A percentile compares a stretch with the other conserved stretches of the same genome.
phyloP scores from a whole-genome alignment of 2,797 vertebrate genomes.

The Toxotes lorentzi region DNA sequence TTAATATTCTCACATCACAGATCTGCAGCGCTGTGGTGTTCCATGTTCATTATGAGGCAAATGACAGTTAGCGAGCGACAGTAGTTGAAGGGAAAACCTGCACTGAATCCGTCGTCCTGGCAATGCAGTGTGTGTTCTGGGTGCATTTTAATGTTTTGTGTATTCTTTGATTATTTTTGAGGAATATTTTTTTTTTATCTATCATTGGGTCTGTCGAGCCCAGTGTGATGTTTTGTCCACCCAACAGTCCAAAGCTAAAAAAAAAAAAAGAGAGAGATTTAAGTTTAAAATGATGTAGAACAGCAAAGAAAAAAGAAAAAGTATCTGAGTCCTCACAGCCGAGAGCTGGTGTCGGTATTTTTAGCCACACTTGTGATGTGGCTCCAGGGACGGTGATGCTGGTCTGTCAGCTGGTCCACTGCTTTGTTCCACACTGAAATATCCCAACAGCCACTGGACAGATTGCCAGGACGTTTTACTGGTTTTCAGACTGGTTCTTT shows the following conservation, averaged over 20 bases:
- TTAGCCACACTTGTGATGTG: background rate
- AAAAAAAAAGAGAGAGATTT: background rate
- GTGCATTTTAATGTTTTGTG: background rate
- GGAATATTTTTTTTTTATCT: background rate
- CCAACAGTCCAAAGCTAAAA: background rate
- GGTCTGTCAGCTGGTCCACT: background rate
- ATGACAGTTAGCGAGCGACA: background rate
- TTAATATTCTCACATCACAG: background rate
- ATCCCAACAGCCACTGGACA: too few species aligned
- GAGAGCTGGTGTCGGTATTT: too few species aligned
- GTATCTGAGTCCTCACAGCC: too few species aligned
- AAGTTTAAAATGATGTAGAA: background rate
- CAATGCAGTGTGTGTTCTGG: background rate
- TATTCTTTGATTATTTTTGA: background rate
- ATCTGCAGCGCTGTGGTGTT: background rate
- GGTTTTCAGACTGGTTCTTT: too few species aligned
- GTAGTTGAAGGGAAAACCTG: background rate
- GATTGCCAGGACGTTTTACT: too few species aligned
- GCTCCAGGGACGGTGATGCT: background rate
- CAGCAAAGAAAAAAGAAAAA: too few species aligned
- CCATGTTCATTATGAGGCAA: background rate
- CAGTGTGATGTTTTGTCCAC: background rate
- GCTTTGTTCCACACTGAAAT: background rate
- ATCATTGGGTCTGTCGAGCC: too few species aligned
- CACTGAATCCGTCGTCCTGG: fast-evolving